phyloP scores from a whole-genome alignment of 2,888 invertebrate species.

The Vanessa cardui region DNA sequence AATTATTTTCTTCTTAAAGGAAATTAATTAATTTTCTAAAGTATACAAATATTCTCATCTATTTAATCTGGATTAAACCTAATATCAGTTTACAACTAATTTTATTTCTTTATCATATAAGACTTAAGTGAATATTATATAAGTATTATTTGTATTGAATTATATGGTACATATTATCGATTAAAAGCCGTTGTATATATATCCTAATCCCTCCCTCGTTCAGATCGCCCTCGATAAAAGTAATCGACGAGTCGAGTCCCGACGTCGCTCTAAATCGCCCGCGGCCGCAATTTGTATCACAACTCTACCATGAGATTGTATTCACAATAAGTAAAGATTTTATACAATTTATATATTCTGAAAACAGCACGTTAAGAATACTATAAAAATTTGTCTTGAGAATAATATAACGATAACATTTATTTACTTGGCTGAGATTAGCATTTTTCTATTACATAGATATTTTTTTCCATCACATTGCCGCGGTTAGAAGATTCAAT shows the following conservation, averaged over 20 bases:
- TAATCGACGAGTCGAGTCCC: conserved; percentile 44
- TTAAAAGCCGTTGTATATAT: conserved; percentile 1
- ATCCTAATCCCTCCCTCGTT: conserved; percentile 8
- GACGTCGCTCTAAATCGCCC: conserved; percentile 32
- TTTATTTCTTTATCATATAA: not conserved
- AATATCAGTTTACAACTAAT: too few species aligned
- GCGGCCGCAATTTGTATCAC: conserved; percentile 38
- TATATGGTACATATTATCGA: not conserved
- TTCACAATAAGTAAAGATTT: conserved; percentile 5
- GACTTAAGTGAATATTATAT: not conserved
- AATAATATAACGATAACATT: too few species aligned
- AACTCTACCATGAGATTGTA: conserved; percentile 28
- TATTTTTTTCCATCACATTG: too few species aligned
- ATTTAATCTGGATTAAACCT: too few species aligned
- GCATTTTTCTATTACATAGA: too few species aligned
- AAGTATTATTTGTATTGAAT: not conserved
- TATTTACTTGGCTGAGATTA: too few species aligned
- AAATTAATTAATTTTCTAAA: too few species aligned
- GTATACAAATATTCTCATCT: too few species aligned
- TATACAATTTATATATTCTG: not conserved
- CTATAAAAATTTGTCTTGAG: too few species aligned
- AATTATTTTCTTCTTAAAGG: too few species aligned
- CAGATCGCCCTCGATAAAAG: conserved; percentile 46
- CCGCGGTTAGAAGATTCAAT: too few species aligned
- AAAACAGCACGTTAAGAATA: not conserved